These are phyloP conservation scores for Pseudorhiza aurosa DNA, from an alignment of 30 jellyfish, hydroid and myxozoan species.

Conservation along the genomic window DNA sequence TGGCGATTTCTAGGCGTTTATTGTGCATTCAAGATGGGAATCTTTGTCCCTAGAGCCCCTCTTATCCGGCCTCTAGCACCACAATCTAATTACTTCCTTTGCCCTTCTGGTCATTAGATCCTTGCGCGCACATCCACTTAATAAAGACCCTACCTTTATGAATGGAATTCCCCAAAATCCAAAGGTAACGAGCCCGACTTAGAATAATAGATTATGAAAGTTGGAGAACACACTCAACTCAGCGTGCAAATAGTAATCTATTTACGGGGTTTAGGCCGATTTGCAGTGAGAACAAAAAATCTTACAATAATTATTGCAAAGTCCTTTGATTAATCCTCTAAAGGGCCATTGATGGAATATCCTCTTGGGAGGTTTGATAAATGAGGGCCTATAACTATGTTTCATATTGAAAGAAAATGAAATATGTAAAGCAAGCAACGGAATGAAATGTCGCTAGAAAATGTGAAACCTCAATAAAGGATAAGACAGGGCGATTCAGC, in stretches of 20 bases:
- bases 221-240: not conserved
- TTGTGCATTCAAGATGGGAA: slow-evolving; percentile 9
- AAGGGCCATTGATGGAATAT: not conserved
- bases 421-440: slow-evolving; percentile 5
- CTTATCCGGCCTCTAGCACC: slow-evolving; percentile 8
- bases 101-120: not conserved
- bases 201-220: not conserved
- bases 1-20: slow-evolving; percentile 14
- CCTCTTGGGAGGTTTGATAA: slow-evolving; percentile 37
- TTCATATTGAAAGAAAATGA: slow-evolving; percentile 19
- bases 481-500: not conserved
- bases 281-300: not conserved
- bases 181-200: slow-evolving; percentile 19
- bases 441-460: not conserved
- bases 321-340: not conserved
- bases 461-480: not conserved
- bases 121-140: not conserved
- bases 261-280: slow-evolving; percentile 7
- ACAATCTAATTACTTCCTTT: not conserved
- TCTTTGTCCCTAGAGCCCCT: not conserved
- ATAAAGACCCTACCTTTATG: not conserved
- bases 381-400: not conserved
- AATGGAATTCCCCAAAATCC: slow-evolving; percentile 20
- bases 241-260: slow-evolving; percentile 1
- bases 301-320: not conserved